A percentile compares a stretch with the other conserved stretches of the same genome.
phyloP scores from a whole-genome alignment of 2,888 invertebrate species.

The Drosophila villosipedis region DNA sequence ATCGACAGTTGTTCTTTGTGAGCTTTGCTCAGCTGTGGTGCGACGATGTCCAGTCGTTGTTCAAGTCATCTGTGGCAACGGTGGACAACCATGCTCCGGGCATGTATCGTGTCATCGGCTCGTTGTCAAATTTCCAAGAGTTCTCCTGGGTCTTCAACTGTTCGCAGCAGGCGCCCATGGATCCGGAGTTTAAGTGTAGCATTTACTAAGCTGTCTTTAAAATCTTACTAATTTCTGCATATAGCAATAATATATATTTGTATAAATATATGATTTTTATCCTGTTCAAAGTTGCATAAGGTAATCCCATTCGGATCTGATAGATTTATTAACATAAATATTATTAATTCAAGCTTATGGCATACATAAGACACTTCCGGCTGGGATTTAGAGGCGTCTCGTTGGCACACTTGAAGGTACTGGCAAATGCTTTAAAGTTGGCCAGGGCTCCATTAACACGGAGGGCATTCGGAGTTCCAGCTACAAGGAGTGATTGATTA shows the following conservation, averaged over 20 bases:
- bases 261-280: neutral
- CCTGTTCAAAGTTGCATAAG: neutral
- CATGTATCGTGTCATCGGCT: conserved; percentile 80
- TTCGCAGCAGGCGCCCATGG: conserved; percentile 73
- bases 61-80: conserved; percentile 52
- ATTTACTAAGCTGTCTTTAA: conserved; percentile 67
- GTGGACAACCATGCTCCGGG: conserved; percentile 67
- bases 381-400: conserved; percentile 72
- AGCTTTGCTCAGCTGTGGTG: conserved; percentile 82
- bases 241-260: neutral
- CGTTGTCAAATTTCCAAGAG: conserved; percentile 82
- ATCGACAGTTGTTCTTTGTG: conserved; percentile 80
- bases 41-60: conserved; percentile 71
- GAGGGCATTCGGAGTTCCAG: conserved; percentile 70
- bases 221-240: neutral
- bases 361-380: conserved; percentile 78
- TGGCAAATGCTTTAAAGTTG: conserved; percentile 75
- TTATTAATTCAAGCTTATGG: conserved; percentile 19
- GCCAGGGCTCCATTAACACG: conserved; percentile 79
- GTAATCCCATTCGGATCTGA: neutral
- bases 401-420: conserved; percentile 69
- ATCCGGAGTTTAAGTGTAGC: conserved; percentile 81
- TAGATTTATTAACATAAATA: conserved; percentile 10
- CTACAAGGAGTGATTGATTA: conserved; percentile 69
- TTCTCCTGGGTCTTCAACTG: conserved; percentile 82